Base-by-base conservation (phyloP, 2,113 vertebrate genomes). In the Ammodytes marinus region DNA sequence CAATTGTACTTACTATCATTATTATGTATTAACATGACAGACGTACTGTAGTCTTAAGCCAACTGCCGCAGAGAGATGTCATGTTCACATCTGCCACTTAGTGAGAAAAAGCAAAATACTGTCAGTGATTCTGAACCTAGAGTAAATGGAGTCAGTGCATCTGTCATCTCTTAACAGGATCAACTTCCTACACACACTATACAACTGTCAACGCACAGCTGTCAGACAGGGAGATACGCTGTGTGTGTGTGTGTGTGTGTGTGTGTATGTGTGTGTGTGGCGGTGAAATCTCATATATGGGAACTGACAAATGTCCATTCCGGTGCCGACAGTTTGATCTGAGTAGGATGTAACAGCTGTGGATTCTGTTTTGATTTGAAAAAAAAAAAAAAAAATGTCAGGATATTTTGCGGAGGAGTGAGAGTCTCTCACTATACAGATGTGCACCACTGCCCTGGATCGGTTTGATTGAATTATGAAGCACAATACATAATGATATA, bases 131-230 rank as follows among this genome's bases (percentile, higher is more conserved):
- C 73, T 57, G 40, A 79, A 74, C n/a, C 42, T 78, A 81, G 55
- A 64, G 46, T 79, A 73, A 71, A 70, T 57, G 6, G 73, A 85
- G 58, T 77, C 54, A 58, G 64, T 58, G 67, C 58, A 74, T 63
- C 72, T 85, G 82, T 85, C 77, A 49, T 74, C 9, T 69, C 84
- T 73, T 58, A 82, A 85, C 64, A 53, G 53, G 14, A 65, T 85
- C 76, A 57, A 60, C 63, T 52, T 57, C 27, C 27, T 27, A 27
- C 27, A 27, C 27, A 27, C 27, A 27, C 27, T 27, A 27, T 27
- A 27, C 27, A 27, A 27, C 27, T 27, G 27, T 27, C 27, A 27
- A 27, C 27, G 27, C 27, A 27, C 27, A 27, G 27, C 27, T 27
- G 27, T 27, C 27, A 27, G 27, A 27, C 27, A 27, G 27, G 27